These are phyloP conservation scores for Cephalotes varians DNA, from an alignment of 2,888 invertebrate species.

Conservation along the genomic window DNA sequence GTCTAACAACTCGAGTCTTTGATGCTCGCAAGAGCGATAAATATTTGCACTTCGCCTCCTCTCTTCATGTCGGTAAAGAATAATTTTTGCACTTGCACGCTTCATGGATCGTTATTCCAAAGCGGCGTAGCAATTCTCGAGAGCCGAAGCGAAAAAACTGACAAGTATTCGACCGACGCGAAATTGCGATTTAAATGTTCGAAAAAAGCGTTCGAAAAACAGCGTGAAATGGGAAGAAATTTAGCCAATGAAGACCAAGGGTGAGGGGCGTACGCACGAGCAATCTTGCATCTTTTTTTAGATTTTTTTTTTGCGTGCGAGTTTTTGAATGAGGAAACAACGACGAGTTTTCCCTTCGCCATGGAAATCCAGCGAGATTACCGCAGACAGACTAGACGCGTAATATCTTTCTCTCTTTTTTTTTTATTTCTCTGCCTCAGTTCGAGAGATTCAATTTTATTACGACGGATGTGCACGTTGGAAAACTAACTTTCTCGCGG, in stretches of 20 bases:
- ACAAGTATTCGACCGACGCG: slow-evolving; percentile 3
- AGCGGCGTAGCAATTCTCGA: slow-evolving; percentile 18
- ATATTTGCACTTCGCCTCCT: slow-evolving; percentile 16
- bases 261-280: neutral
- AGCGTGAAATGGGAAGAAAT: slow-evolving; percentile 14
- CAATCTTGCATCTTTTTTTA: slow-evolving; percentile 4
- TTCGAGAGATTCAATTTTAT: slow-evolving; percentile 62
- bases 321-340: slow-evolving; percentile 14
- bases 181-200: slow-evolving; percentile 37
- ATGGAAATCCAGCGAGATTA: slow-evolving; percentile 41
- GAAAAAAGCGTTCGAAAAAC: neutral
- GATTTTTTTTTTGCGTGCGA: neutral
- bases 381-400: slow-evolving; percentile 16
- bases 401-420: slow-evolving; percentile 21
- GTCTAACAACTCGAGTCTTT: neutral
- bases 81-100: slow-evolving; percentile 25
- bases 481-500: slow-evolving; percentile 56
- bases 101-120: neutral
- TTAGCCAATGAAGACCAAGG: slow-evolving; percentile 9
- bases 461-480: slow-evolving; percentile 56
- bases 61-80: neutral
- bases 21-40: slow-evolving; percentile 24
- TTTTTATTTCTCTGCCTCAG: slow-evolving; percentile 3
- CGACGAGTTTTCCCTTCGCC: neutral
- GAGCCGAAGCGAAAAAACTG: slow-evolving; percentile 7